Evolutionary conservation across 2,888 invertebrate genomes (phyloP), one percentile per base, ranked within the genome.

Genomic region (Ectemnius lituratus): DNA sequence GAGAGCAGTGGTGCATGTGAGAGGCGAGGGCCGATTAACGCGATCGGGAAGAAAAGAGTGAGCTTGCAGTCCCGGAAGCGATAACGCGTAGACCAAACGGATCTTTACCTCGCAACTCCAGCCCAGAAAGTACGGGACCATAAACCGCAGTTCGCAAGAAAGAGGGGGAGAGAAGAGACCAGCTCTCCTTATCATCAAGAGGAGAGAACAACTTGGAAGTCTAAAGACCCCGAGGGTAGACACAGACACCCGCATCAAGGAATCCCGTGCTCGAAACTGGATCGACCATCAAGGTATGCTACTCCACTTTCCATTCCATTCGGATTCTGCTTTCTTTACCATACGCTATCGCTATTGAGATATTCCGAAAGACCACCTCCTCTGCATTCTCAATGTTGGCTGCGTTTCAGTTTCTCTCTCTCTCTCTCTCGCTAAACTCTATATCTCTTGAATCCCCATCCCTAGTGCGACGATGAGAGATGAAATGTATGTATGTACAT

Each of bases 241-340:
- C 52, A 63, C 71, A 67, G 70, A 68, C 52, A 63, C 64, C 62
- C 58, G 62, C 74, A 62, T 76, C 85, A 82, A 83, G 83, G 83
- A 79, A 82, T 75, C 80, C 78, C 77, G 76, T 83, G 69, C 85
- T 86, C 85, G 88, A 89, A 89, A 87, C 88, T 89, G 89, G 89
- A 89, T 85, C 89, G 84, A 79, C 86, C 85, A 83, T 83, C 87
- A 87, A 89, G 89, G 89, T 89, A 84, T 88, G 87, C 72, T 58
- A n/a, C 16, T 52, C 52, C 68, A 58, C 76, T 76, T 67, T 57
- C 52, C 63, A 58, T 14, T 68, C 16, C 27, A 18, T 58, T 27
- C 46, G 59, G 27, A 27, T 11, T 61, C 13, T 45, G 6, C 65
- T 16, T 52, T 52, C 52, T 14, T 13, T 52, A 52, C 52, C 5